phyloP scores from a whole-genome alignment of 2,797 vertebrate species.

The Sparidentex hasta region DNA sequence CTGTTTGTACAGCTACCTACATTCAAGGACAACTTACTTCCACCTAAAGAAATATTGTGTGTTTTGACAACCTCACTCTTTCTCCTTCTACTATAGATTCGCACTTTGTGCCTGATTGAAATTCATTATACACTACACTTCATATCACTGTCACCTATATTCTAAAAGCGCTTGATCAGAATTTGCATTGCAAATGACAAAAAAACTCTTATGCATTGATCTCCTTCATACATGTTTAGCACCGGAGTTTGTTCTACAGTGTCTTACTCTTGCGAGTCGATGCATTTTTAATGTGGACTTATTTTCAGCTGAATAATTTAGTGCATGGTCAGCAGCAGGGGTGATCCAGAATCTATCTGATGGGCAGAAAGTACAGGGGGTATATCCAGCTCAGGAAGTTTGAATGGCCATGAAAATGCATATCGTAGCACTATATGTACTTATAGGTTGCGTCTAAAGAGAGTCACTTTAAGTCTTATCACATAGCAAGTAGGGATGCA shows the following conservation, averaged over 20 bases:
- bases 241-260: slow-evolving; percentile 80
- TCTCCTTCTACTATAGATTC: slow-evolving; percentile 47
- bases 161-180: slow-evolving; percentile 64
- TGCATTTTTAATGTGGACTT: slow-evolving; percentile 87
- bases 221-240: slow-evolving; percentile 64
- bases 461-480: neutral
- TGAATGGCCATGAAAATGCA: slow-evolving; percentile 53
- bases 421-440: slow-evolving; percentile 34
- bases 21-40: slow-evolving; percentile 47
- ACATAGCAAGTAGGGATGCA: neutral
- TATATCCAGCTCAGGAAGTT: slow-evolving; percentile 64
- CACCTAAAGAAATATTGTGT: slow-evolving; percentile 15
- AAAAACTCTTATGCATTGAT: slow-evolving; percentile 56
- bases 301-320: slow-evolving; percentile 87
- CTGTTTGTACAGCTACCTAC: slow-evolving; percentile 26
- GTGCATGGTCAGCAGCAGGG: slow-evolving; percentile 78
- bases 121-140: slow-evolving; percentile 27
- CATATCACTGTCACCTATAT: slow-evolving; percentile 49
- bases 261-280: slow-evolving; percentile 77
- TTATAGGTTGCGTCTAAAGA: neutral
- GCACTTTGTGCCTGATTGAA: slow-evolving; percentile 23
- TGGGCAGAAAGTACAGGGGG: slow-evolving; percentile 54
- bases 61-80: slow-evolving; percentile 18
- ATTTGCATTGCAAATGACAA: slow-evolving; percentile 67
- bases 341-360: slow-evolving; percentile 77